These are phyloP conservation scores for Eptesicus fuscus DNA, from an alignment of 2,113 vertebrate species.

Conservation along the genomic window DNA sequence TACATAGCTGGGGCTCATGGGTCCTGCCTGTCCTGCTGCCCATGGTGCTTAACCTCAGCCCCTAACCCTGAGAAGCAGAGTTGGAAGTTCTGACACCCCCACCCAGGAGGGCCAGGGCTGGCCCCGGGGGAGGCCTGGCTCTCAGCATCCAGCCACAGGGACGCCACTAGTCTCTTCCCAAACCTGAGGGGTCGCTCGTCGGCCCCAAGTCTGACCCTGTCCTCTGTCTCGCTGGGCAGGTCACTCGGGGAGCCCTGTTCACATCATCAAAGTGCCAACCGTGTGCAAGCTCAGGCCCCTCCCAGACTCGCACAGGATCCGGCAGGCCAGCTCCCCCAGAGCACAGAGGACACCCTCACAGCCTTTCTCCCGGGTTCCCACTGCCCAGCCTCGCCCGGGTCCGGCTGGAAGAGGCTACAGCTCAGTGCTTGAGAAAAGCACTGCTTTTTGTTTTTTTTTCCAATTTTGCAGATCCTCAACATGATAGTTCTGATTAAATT, in stretches of 20 bases:
- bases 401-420: not conserved
- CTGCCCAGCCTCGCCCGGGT: not conserved
- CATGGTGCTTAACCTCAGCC: not conserved
- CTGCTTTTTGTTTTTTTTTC: not conserved
- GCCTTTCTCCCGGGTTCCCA: not conserved
- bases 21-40: not conserved
- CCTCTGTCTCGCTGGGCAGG: not conserved
- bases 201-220: not conserved
- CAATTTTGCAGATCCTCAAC: not conserved
- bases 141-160: not conserved
- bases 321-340: not conserved
- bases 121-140: not conserved
- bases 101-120: not conserved
- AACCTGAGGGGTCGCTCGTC: not conserved
- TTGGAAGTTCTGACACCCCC: rapidly evolving
- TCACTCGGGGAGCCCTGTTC: rapidly evolving
- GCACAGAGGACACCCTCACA: rapidly evolving
- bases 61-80: not conserved
- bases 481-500: not conserved
- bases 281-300: not conserved
- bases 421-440: not conserved
- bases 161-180: not conserved
- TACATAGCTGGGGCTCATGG: rapidly evolving
- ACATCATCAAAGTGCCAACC: too few species aligned
- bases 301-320: not conserved